Evolutionary conservation across 1,140 invertebrate species (phyloP), one percentile per base, ranked within the genome.

Genomic region (Periplaneta americana): DNA sequence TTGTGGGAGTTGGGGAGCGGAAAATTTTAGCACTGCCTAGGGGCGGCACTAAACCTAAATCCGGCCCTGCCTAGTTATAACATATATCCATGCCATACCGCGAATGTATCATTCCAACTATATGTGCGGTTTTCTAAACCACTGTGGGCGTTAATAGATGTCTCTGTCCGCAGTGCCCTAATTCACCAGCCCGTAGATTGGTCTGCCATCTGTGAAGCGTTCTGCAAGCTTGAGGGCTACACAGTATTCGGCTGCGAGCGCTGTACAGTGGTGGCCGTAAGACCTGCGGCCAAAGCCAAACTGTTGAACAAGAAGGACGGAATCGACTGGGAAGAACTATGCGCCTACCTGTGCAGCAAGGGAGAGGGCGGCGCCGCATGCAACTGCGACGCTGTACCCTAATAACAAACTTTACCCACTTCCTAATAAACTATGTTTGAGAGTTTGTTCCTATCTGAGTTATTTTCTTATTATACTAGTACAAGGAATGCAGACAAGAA

Each of bases 361-460:
- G 89, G 89, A 0, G 88, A 90, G 17, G 91, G 91, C 0, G 91
- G 91, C 0, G 88, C 87, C 34, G 91, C 91, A 84, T 91, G 90
- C 86, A 88, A 89, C 84, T 91, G 90, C 87, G 89, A 91, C n/a
- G 89, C 90, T 81, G 91, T 92, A 83, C 91, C 91, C 85, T 86
- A 36, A n/a, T 66, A 66, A n/a, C 57, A 18, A n/a, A 17, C 57
- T 17, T 17, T n/a, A n/a, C 57, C 57, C n/a, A n/a, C n/a, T n/a
- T n/a, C n/a, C n/a, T n/a, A n/a, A n/a, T n/a, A n/a, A n/a, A n/a
- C n/a, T n/a, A n/a, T n/a, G n/a, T n/a, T n/a, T n/a, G n/a, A n/a
- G n/a, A n/a, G n/a, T n/a, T n/a, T n/a, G n/a, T n/a, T n/a, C n/a
- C n/a, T n/a, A n/a, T n/a, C n/a, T n/a, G n/a, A n/a, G n/a, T n/a